A percentile compares a stretch with the other conserved stretches of the same genome.
phyloP scores from a whole-genome alignment of 2,797 vertebrate genomes.

The Triplophysa bombifrons region DNA sequence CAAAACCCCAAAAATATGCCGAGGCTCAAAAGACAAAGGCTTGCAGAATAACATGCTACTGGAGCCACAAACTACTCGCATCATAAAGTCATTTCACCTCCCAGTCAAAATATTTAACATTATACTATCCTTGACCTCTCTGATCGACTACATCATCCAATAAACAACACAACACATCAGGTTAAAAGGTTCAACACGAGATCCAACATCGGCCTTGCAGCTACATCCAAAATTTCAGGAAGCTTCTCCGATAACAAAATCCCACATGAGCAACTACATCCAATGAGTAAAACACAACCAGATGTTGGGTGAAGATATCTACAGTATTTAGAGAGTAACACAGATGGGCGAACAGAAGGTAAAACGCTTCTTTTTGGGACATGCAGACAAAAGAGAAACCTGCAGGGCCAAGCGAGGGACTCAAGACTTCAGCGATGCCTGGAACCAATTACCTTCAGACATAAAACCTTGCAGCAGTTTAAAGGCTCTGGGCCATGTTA shows the following conservation, averaged over 20 bases:
- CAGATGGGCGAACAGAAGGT: conserved; percentile 21
- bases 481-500: conserved; percentile 39
- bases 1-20: conserved; percentile 25
- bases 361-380: conserved; percentile 40
- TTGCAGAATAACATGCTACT: conserved; percentile 25
- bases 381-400: conserved; percentile 23
- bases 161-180: conserved; percentile 30
- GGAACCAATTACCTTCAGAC: conserved; percentile 58
- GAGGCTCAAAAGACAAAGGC: conserved; percentile 30
- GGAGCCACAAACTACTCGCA: conserved; percentile 15
- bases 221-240: neutral
- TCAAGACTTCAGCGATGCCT: conserved; percentile 40
- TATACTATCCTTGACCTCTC: neutral
- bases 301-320: conserved; percentile 12
- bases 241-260: neutral
- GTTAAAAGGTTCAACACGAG: neutral
- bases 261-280: conserved; percentile 2
- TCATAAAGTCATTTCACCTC: neutral
- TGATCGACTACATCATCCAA: neutral
- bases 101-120: neutral
- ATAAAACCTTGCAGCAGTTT: conserved; percentile 51
- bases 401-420: conserved; percentile 23
- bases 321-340: conserved; percentile 17
- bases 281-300: conserved; percentile 41
- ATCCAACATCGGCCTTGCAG: neutral